A percentile compares a stretch with the other conserved stretches of the same genome.
phyloP scores from a whole-genome alignment of 2,888 invertebrate genomes.

The Papilio gigon region DNA sequence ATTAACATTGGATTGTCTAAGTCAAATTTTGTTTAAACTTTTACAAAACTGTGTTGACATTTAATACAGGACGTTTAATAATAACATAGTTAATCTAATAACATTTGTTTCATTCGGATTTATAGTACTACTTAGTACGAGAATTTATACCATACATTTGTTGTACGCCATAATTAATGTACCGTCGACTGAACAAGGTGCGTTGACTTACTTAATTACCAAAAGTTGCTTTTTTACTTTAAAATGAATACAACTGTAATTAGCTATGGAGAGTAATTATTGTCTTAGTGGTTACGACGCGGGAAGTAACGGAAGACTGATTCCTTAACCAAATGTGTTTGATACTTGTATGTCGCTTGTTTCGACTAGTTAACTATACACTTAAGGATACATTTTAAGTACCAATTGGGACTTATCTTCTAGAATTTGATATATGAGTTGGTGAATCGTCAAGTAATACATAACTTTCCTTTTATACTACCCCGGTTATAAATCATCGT shows the following conservation, averaged over 20 bases:
- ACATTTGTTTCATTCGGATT: not conserved
- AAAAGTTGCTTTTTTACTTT: conserved; percentile 14
- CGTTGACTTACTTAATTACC: conserved; percentile 7
- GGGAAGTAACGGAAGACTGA: conserved; percentile 19
- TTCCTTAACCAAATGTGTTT: not conserved
- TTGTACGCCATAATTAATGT: not conserved
- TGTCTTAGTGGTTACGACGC: conserved; percentile 23
- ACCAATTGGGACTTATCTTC: too few species aligned
- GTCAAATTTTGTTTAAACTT: not conserved
- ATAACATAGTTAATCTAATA: not conserved
- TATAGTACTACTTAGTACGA: not conserved
- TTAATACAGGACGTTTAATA: not conserved
- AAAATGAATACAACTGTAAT: conserved; percentile 21
- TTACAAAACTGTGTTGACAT: not conserved
- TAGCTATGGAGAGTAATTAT: conserved; percentile 23
- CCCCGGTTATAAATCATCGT: too few species aligned
- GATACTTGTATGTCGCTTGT: not conserved
- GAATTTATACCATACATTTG: too few species aligned
- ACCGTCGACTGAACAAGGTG: not conserved
- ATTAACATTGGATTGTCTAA: not conserved
- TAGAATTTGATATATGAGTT: too few species aligned
- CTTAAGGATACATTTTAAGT: too few species aligned
- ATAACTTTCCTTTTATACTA: too few species aligned
- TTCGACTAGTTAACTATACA: not conserved
- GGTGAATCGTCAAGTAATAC: too few species aligned